Evolutionary conservation across 1,140 invertebrate species (phyloP).

Genomic region (Cyclina sinensis): DNA sequence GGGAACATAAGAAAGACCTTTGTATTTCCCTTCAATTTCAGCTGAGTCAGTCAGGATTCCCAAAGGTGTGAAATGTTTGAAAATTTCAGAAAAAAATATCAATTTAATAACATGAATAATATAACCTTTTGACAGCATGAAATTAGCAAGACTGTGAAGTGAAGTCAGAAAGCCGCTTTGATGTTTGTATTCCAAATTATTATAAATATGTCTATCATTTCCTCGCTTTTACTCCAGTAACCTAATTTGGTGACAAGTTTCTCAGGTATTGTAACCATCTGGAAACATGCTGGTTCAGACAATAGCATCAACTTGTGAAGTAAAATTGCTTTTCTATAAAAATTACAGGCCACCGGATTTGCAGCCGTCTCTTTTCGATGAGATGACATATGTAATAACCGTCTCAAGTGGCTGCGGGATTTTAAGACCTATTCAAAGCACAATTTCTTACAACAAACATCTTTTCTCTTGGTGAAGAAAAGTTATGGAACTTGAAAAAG

Average conservation of each 20-base stretch:
- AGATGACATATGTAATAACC: constrained; percentile 8
- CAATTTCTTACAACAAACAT: constrained; percentile 14
- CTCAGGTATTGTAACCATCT: background rate
- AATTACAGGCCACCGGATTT: constrained; percentile 43
- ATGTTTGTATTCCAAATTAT: background rate
- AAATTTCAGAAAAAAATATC: too few species aligned
- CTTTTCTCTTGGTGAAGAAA: background rate
- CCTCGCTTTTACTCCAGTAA: background rate
- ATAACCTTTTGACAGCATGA: background rate
- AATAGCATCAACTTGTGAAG: constrained; percentile 14
- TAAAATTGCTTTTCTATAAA: constrained; percentile 5
- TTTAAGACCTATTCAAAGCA: background rate
- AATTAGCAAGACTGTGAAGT: background rate
- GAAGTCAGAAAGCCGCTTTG: background rate
- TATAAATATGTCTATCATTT: background rate
- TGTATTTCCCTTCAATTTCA: too few species aligned
- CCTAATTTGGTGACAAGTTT: constrained; percentile 6
- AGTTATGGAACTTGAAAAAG: constrained; percentile 11
- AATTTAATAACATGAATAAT: too few species aligned
- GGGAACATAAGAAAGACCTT: too few species aligned
- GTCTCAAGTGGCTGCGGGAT: background rate
- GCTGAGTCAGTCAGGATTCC: too few species aligned
- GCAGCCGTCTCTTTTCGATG: constrained; percentile 28
- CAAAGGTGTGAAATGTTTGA: too few species aligned
- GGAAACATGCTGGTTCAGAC: background rate